Evolutionary conservation across 1,140 invertebrate species (phyloP).

Genomic region (Neocloeon triangulifer): DNA sequence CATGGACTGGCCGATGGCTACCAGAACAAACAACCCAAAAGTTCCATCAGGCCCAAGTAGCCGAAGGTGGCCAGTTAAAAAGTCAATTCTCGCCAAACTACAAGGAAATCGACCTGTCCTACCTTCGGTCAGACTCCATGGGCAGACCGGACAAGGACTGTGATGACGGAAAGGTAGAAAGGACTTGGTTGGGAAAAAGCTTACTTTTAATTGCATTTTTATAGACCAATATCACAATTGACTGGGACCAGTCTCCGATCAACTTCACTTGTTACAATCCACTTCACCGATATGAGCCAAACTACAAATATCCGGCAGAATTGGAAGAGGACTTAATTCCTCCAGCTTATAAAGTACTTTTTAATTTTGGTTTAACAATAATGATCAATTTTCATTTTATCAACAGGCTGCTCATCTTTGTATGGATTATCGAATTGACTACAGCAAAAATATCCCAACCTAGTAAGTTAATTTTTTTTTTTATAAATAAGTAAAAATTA

Average conservation of each 20-base stretch:
- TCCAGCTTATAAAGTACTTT: constrained; percentile 28
- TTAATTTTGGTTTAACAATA: constrained; percentile 9
- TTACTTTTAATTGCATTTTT: constrained; percentile 14
- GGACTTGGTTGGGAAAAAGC: constrained; percentile 4
- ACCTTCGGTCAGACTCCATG: constrained; percentile 28
- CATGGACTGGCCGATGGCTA: constrained; percentile 22
- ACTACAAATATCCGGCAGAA: constrained; percentile 21
- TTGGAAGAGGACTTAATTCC: constrained; percentile 33
- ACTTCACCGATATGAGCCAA: constrained; percentile 21
- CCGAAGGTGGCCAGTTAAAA: constrained; percentile 6
- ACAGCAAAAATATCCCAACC: constrained; percentile 35
- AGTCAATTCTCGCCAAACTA: constrained; percentile 1
- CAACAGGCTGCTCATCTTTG: constrained; percentile 43
- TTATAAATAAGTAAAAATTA: constrained; percentile 1
- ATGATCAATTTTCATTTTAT: constrained; percentile 1
- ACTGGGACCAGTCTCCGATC: constrained; percentile 40
- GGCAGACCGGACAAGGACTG: constrained; percentile 26
- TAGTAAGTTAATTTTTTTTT: constrained; percentile 23
- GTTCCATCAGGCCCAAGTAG: constrained; percentile 8
- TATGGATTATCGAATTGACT: constrained; percentile 41
- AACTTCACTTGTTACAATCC: constrained; percentile 39
- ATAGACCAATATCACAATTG: constrained; percentile 39
- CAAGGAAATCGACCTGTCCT: constrained; percentile 13
- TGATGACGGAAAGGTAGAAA: constrained; percentile 42
- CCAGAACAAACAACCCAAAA: constrained; percentile 15